These are phyloP conservation scores for Idaea dimidiata DNA, from an alignment of 2,888 invertebrate genomes.

Conservation along the genomic window DNA sequence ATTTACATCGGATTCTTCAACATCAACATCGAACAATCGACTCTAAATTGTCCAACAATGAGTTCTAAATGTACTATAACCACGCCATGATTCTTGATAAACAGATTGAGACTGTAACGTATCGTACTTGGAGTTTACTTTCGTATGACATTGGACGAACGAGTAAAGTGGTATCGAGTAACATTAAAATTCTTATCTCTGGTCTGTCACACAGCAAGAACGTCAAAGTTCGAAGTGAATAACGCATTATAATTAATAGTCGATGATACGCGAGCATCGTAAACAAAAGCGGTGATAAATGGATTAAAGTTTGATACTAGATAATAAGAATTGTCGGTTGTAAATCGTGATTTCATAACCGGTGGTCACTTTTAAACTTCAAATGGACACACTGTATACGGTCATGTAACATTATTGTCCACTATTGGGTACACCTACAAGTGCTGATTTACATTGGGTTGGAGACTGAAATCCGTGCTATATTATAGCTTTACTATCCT, in stretches of 20 bases:
- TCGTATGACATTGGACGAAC: conserved; percentile 35
- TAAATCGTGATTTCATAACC: conserved; percentile 74
- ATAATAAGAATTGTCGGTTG: conserved; percentile 73
- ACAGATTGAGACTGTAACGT: conserved; percentile 29
- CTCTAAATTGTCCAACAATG: conserved; percentile 29
- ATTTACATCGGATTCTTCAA: conserved; percentile 47
- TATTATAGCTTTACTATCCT: too few relatives aligned
- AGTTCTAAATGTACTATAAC: conserved; percentile 42
- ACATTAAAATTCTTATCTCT: conserved; percentile 80
- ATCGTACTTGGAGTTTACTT: conserved; percentile 26
- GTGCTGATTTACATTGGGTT: too few relatives aligned
- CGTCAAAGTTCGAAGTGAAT: conserved; percentile 80
- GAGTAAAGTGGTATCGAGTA: conserved; percentile 65
- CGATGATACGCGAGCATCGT: conserved; percentile 79
- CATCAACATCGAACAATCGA: conserved; percentile 15
- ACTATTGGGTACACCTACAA: not conserved
- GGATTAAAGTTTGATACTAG: conserved; percentile 76
- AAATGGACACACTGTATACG: conserved; percentile 36
- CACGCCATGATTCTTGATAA: conserved; percentile 12
- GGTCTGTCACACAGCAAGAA: conserved; percentile 78
- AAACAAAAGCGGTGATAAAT: conserved; percentile 81
- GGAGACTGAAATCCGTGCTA: too few relatives aligned
- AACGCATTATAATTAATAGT: conserved; percentile 80
- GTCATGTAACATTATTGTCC: conserved; percentile 18
- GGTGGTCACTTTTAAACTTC: conserved; percentile 59